Base-by-base conservation (phyloP, 2,113 vertebrate genomes). In the Geothlypis trichas region DNA sequence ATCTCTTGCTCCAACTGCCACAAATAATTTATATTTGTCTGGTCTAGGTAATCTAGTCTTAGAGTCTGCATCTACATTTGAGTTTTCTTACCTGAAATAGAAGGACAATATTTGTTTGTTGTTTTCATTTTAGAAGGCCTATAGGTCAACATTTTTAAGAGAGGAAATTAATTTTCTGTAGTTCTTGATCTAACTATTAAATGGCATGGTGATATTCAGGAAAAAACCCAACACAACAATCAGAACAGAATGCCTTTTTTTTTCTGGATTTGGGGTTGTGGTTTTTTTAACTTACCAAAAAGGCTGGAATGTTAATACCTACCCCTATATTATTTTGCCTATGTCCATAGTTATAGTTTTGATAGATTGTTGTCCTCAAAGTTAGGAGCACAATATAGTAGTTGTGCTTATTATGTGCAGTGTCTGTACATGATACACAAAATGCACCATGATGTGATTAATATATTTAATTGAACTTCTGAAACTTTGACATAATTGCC, bases 21-120 rank as follows among this genome's bases (percentile, higher is more conserved):
- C 5, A 86, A 58, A 44, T 21, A 24, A n/a, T 24, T 76, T 28
- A 37, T 73, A 42, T 28, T 90, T 84, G 4, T 51, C 49, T 52
- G 49, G n/a, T 46, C 65, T 28, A 14, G 66, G n/a, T 91, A 95
- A 63, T 89, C 83, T 75, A 74, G 55, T 47, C 52, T 41, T 86
- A 84, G 72, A 23, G 9, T 90, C 96, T 93, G 62, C 52, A 93
- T 67, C 59, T 39, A 94, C 62, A 93, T 96, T 86, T 91, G 82
- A 92, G 28, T 95, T 97, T 91, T 90, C 89, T 94, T 39, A 28
- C 87, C 72, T 84, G 72, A 57, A 91, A 31, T 21, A 66, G 67
- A 47, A 63, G 17, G 78, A 59, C 19, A 79, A 63, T 89, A 95
- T 96, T 96, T 89, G 52, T 86, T 87, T 49, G 33, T 26, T 66